Base-by-base conservation (phyloP, 2,888 invertebrate species). In the Latrodectus elegans region DNA sequence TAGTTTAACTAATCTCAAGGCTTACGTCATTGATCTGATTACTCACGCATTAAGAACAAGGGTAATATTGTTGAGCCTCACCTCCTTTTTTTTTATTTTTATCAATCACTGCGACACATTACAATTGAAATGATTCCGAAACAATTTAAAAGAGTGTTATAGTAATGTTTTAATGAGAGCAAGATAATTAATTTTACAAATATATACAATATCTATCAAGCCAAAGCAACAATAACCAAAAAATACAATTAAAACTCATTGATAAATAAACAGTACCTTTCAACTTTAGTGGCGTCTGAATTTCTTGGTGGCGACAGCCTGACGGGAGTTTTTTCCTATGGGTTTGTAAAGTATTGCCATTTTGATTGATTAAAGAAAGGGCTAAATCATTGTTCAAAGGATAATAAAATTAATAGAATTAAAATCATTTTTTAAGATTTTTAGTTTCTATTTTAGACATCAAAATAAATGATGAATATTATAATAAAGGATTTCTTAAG, bases 41-140 rank as follows among this genome's bases (percentile, higher is more conserved):
- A 84, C 77, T 84, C 84, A 84, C 70, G 52, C 71, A 74, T 73
- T 76, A n/a, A 82, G 81, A 87, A 87, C 86, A 87, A 87, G 80
- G 86, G 77, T 72, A 81, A 77, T 81, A 81, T 82, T 87, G 77
- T 87, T 67, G 72, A 52, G 22, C 76, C 72, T 77, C 51, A 15
- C 51, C 38, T 53, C 52, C 52, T 80, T 84, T 85, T 83, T 75
- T 82, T 70, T 70, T 83, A 17, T 49, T 64, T 77, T 71, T 64
- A 75, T 64, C 65, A 72, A 71, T 73, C 74, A 74, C 60, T 12
- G 11, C 67, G 17, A 14, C 10, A 55, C 55, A 60, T 17, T 49
- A 52, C 49, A 73, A 17, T 73, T 6, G 49, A 8, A 71, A 38
- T 9, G 49, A 38, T 71, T 11, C 10, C 38, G 17, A 9, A 22